Conservation (phyloP, 30 jellyfish, hydroid and myxozoan genomes). For the Mastigias papua region DNA sequence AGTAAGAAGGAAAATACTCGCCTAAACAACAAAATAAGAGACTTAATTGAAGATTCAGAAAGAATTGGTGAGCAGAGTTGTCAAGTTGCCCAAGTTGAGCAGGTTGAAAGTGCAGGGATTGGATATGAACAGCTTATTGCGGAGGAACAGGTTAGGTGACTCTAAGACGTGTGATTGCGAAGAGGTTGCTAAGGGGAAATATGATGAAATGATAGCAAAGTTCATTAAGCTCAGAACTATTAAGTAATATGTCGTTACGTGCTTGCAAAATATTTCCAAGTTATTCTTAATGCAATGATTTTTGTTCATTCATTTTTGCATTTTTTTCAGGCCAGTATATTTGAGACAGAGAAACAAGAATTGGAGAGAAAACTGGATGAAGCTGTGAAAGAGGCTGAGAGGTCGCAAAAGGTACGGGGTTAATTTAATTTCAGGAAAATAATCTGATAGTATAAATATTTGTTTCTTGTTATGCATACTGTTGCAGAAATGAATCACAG, state of each 20-base stretch:
- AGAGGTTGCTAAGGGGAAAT: too few species aligned
- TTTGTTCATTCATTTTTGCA: background rate
- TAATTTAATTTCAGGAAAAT: too few species aligned
- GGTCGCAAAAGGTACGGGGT: constrained; percentile 58
- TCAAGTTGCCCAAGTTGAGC: constrained; percentile 69
- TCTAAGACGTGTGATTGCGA: too few species aligned
- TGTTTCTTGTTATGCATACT: too few species aligned
- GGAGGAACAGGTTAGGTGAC: constrained; percentile 65
- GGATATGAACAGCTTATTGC: constrained; percentile 48
- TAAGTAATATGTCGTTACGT: background rate
- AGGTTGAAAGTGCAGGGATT: constrained; percentile 77
- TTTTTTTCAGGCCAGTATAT: constrained; percentile 8
- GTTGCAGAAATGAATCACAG: too few species aligned
- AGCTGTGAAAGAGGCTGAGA: constrained; percentile 36
- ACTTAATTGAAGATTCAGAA: constrained; percentile 69
- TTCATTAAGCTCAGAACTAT: too few species aligned
- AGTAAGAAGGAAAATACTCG: constrained; percentile 29
- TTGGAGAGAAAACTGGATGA: constrained; percentile 30
- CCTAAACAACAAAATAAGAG: constrained; percentile 47
- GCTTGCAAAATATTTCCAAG: background rate
- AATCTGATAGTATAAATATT: too few species aligned
- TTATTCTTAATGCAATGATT: background rate
- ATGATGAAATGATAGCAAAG: too few species aligned
- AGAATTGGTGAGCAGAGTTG: constrained; percentile 59
- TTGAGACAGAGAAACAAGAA: constrained; percentile 52